Base-by-base conservation (phyloP, 2,113 vertebrate genomes). In the Pterocles gutturalis region DNA sequence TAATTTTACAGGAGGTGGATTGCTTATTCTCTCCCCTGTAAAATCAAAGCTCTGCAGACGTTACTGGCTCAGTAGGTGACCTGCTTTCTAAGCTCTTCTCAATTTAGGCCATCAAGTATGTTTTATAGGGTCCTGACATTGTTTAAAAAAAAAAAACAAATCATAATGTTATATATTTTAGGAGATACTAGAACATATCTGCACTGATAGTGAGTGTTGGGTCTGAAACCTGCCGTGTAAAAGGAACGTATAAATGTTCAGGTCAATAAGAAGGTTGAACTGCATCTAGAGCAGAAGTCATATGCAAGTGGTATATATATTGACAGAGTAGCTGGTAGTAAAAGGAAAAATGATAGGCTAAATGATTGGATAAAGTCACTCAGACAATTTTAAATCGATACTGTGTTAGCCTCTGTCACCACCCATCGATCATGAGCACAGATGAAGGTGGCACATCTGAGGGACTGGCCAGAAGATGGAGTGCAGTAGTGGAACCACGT, bases 291-390 rank as follows among this genome's bases (percentile, higher is more conserved):
- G 53, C 87, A 72, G 33, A 34, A 86, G 46, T 49, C 58, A 5
- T 17, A 18, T 8, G 0, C 7, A 3, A 57, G 24, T 12, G 55
- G 5, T 43, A 5, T 19, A 9, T 22, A 9, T 38, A 66, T 20
- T 38, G 88, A 70, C 31, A 45, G 67, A 41, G 72, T 10, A 62
- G 64, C 45, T 83, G 80, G 21, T 33, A 24, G 16, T 12, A 11
- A 48, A 65, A 70, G 79, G 41, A 57, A 38, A 57, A 89, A 49
- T 10, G 28, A 49, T 36, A 36, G 70, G 29, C 15, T 72, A n/a
- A 83, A 67, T 34, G 65, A 41, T 66, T 7, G 24, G 53, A 28
- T 70, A 33, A 88, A 92, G 86, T 53, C 67, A 41, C 58, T 46
- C 7, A 16, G 3, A 10, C 22, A 11, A 5, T 29, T 70, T 55